Conservation (phyloP, 2,113 vertebrate species). For the Urocynchramus pylzowi region DNA sequence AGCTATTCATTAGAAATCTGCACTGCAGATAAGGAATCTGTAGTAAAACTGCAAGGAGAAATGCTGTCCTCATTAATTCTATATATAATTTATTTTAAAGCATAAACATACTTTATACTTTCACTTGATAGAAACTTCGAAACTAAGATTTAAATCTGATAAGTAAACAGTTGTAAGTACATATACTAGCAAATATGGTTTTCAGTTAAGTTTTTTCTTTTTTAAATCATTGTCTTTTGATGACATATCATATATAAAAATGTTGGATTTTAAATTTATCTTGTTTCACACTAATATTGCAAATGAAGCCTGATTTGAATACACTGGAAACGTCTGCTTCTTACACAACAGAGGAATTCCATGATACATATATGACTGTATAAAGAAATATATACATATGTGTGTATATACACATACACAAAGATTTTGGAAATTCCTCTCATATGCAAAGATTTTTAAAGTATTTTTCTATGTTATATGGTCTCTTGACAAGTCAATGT, state of each 20-base stretch:
- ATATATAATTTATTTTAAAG: background rate
- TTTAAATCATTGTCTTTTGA: background rate
- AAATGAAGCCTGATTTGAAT: background rate
- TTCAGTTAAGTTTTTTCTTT: background rate
- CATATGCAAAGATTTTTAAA: background rate
- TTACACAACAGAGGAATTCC: background rate
- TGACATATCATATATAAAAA: background rate
- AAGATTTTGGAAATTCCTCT: background rate
- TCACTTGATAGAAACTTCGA: background rate
- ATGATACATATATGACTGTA: background rate
- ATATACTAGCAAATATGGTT: background rate
- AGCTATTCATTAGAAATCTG: background rate
- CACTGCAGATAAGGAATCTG: background rate
- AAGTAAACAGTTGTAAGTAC: background rate
- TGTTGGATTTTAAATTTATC: background rate
- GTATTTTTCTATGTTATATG: background rate
- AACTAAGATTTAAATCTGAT: background rate
- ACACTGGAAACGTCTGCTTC: background rate
- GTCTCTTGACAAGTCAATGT: background rate
- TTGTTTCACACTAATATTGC: background rate
- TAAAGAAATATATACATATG: background rate
- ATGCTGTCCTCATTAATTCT: background rate
- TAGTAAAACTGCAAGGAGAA: background rate
- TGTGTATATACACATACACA: background rate
- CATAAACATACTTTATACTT: background rate